phyloP scores from a whole-genome alignment of 2,113 vertebrate species.

The Ia io region DNA sequence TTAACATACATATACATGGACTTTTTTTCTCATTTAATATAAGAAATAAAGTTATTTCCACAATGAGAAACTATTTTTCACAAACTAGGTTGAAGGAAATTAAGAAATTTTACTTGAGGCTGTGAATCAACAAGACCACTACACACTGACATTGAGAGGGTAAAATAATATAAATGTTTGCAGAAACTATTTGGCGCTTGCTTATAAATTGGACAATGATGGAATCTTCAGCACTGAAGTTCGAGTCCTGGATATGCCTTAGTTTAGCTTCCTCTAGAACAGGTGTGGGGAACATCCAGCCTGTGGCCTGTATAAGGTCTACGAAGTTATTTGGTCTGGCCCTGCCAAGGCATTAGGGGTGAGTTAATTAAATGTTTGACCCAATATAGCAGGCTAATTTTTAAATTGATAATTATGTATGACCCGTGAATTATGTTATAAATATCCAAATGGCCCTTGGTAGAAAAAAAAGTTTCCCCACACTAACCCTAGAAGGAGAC shows the following conservation, averaged over 20 bases:
- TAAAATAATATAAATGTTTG: neutral
- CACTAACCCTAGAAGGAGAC: neutral
- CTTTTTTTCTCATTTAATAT: neutral
- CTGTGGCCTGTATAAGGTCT: too few species aligned
- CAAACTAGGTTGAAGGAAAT: neutral
- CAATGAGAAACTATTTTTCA: neutral
- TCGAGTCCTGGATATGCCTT: neutral
- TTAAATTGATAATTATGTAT: too few species aligned
- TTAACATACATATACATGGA: neutral
- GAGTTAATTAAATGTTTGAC: too few species aligned
- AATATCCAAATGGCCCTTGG: too few species aligned
- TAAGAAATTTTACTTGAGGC: neutral
- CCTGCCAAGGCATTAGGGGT: too few species aligned
- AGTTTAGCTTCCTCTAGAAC: neutral
- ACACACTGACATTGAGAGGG: neutral
- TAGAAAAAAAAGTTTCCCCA: too few species aligned
- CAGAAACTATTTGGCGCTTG: neutral
- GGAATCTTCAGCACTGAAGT: neutral
- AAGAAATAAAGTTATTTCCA: neutral
- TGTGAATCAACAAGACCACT: neutral
- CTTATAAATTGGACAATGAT: neutral
- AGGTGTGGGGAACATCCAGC: too few species aligned
- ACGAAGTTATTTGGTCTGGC: too few species aligned
- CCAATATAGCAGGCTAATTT: too few species aligned
- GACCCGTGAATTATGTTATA: too few species aligned